Evolutionary conservation across 2,888 invertebrate genomes (phyloP), one percentile per base, ranked within the genome.

Genomic region (Augiades crinisus): DNA sequence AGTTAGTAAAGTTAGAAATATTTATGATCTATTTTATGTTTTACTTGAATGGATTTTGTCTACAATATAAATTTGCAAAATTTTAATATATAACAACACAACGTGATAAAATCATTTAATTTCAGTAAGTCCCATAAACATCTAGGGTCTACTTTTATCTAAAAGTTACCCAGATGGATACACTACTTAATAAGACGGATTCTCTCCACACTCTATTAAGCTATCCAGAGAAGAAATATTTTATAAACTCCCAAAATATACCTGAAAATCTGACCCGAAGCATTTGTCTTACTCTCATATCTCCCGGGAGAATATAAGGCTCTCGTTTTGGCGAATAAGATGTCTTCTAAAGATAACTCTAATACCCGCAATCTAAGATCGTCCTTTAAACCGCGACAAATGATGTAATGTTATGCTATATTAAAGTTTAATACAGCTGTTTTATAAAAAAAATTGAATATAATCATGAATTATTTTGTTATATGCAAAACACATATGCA

Each of bases 231-330:
- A 40, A 21, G 38, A 47, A 17, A 47, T 78, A 72, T 76, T 70
- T 77, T 71, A 77, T 64, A 54, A 49, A 38, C 43, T 49, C 55
- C 55, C 59, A 63, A 65, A 70, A 54, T 54, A 57, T 65, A 65
- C 65, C 65, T 59, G 58, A 60, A 65, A 70, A 72, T 69, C 71
- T 71, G 74, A 70, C 74, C 58, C 60, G 49, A 56, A 59, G 62
- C 38, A 79, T 81, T 78, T 72, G 74, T 81, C 80, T 77, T 79
- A 64, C 67, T 71, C 72, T 68, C 69, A 70, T 69, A 78, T 80
- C 78, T 77, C 78, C 77, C 74, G 16, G 14, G 75, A 65, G 67
- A 61, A 49, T 44, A 54, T 44, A 38, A 36, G 57, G 58, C 53
- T 56, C 57, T 53, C 58, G 54, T 64, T 58, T 59, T 53, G 54